Evolutionary conservation across 1,140 invertebrate species (phyloP).

Genomic region (Luehdorfia chinensis): DNA sequence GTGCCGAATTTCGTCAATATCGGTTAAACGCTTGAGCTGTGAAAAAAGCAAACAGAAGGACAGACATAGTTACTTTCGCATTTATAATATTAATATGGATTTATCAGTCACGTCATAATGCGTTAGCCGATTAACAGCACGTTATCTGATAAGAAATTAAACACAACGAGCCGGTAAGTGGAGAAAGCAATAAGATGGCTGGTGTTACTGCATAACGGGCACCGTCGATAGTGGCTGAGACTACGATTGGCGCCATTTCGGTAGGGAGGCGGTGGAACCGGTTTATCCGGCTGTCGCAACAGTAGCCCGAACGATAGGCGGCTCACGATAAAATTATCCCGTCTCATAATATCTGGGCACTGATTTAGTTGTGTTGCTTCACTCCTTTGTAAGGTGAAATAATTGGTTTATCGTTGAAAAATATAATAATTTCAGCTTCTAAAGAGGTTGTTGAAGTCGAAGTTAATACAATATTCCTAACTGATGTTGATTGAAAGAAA

Average conservation of each 20-base stretch:
- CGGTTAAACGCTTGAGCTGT: no score
- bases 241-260: constrained; percentile 47
- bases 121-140: not conserved
- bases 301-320: constrained; percentile 64
- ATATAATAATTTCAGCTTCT: no score
- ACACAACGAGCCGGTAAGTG: constrained; percentile 40
- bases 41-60: no score
- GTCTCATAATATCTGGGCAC: constrained; percentile 30
- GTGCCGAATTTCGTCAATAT: no score
- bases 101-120: constrained; percentile 5
- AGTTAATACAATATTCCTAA: no score
- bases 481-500: no score
- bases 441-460: no score
- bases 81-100: constrained; percentile 10
- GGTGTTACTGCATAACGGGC: constrained; percentile 6
- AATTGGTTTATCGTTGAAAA: no score
- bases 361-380: constrained; percentile 14
- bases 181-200: constrained; percentile 37
- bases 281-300: constrained; percentile 52
- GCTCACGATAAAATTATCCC: constrained; percentile 56
- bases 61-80: no score
- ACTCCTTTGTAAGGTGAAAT: no score
- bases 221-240: constrained; percentile 25
- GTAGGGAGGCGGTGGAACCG: constrained; percentile 50
- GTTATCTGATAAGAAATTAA: constrained; percentile 35